These are phyloP conservation scores for Drosophila eugracilis DNA, from an alignment of 1,140 invertebrate species.

Conservation along the genomic window DNA sequence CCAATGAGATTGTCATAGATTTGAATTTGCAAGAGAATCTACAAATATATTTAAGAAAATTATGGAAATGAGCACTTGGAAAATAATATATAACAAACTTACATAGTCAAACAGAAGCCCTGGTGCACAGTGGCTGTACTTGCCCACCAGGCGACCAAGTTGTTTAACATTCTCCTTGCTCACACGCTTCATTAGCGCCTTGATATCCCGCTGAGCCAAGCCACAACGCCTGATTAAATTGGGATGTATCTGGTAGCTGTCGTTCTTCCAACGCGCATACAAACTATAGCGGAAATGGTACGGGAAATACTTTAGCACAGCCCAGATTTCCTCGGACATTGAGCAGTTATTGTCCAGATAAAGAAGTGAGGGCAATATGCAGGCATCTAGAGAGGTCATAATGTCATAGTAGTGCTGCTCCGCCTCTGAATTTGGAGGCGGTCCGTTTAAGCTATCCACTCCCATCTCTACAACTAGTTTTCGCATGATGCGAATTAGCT, in stretches of 20 bases:
- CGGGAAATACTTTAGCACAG: constrained; percentile 94
- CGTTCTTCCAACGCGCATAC: constrained; percentile 97
- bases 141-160: constrained; percentile 97
- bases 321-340: constrained; percentile 98
- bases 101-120: constrained; percentile 98
- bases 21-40: constrained; percentile 96
- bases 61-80: neutral
- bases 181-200: constrained; percentile 98
- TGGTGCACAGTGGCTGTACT: constrained; percentile 98
- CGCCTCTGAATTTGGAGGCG: constrained; percentile 62
- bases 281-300: constrained; percentile 96
- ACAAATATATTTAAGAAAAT: constrained; percentile 84
- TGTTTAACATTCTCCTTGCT: constrained; percentile 99
- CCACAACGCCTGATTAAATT: constrained; percentile 92
- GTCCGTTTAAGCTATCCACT: constrained; percentile 74
- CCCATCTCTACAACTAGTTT: constrained; percentile 75
- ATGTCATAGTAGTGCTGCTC: constrained; percentile 87
- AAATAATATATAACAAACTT: constrained; percentile 35
- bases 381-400: constrained; percentile 93
- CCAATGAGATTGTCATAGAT: constrained; percentile 98
- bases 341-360: constrained; percentile 97
- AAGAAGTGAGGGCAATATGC: constrained; percentile 95
- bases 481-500: constrained; percentile 89
- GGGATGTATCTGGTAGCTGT: constrained; percentile 93
- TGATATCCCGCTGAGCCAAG: constrained; percentile 95